Conservation (phyloP, 2,113 vertebrate species). For the Oreochromis tanganicae region DNA sequence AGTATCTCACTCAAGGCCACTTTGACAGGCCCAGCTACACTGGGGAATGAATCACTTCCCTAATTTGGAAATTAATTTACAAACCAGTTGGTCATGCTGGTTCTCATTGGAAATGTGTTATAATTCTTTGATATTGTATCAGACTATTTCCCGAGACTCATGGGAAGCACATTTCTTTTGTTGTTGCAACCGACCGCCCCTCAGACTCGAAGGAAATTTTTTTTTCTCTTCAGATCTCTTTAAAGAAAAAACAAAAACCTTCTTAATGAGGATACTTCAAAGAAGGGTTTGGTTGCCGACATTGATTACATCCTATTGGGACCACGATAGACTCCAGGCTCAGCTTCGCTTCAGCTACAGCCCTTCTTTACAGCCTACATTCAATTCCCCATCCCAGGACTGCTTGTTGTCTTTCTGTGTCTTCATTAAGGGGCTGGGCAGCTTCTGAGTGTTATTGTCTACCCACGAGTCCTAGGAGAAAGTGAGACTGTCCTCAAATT, state of each 20-base stretch:
- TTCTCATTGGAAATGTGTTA: neutral
- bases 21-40: neutral
- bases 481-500: neutral
- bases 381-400: constrained; percentile 15
- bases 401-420: constrained; percentile 8
- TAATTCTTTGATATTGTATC: constrained; percentile 22
- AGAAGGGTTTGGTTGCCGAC: constrained; percentile 5
- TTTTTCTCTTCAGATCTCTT: constrained; percentile 13
- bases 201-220: neutral
- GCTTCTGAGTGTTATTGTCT: neutral
- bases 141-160: neutral
- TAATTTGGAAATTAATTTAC: neutral
- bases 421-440: neutral
- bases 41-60: neutral
- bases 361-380: constrained; percentile 8
- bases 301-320: constrained; percentile 30
- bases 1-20: neutral
- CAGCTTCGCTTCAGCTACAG: constrained; percentile 29
- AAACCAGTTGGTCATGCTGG: neutral
- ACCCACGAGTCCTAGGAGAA: neutral
- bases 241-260: constrained; percentile 10
- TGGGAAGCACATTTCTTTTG: constrained; percentile 24
- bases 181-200: neutral
- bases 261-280: constrained; percentile 42
- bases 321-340: constrained; percentile 14